Base-by-base conservation (phyloP, 2,113 vertebrate genomes). In the Ptilonorhynchus violaceus region DNA sequence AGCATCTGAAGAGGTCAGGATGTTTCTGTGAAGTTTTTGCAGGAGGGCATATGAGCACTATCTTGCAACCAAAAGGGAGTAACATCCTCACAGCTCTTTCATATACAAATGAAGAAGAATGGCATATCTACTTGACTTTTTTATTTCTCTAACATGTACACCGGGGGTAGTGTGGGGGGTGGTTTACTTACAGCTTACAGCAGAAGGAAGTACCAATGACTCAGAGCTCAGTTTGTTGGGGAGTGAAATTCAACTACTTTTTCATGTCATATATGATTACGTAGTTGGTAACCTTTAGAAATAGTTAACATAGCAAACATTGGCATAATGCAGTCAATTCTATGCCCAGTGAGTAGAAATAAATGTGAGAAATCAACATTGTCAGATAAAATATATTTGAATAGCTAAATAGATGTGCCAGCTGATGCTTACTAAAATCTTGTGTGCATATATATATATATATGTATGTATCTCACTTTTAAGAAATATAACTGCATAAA, bases 261-360 rank as follows among this genome's bases (percentile, higher is more conserved):
- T 97, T 96, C 91, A 73, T 88, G 49, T 92, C 50, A 72, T 80
- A 70, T 84, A 94, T 79, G 91, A 96, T 93, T 94, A 91, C 70
- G 87, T 97, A 96, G 94, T 97, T 95, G 94, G 84, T 97, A 97
- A 98, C 96, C 97, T 98, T 98, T 97, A 97, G 94, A 96, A 96
- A 95, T 62, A 97, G 96, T 96, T 97, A 97, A 83, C 89, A 97
- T 62, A 92, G 96, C 96, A 97, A 98, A 98, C 90, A 93, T 80
- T 98, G 97, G 94, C 93, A 92, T 75, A 96, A 93, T 95, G 83
- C 85, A 97, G 95, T 88, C 92, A 95, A 77, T 91, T 97, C 89
- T 53, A 93, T 88, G 95, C 96, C 90, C 77, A 95, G 86, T 60
- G 44, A 93, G 91, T 97, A 96, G 97, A 98, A 98, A 97, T 97